Evolutionary conservation across 2,113 vertebrate species (phyloP).

Genomic region (Centrocercus urophasianus): DNA sequence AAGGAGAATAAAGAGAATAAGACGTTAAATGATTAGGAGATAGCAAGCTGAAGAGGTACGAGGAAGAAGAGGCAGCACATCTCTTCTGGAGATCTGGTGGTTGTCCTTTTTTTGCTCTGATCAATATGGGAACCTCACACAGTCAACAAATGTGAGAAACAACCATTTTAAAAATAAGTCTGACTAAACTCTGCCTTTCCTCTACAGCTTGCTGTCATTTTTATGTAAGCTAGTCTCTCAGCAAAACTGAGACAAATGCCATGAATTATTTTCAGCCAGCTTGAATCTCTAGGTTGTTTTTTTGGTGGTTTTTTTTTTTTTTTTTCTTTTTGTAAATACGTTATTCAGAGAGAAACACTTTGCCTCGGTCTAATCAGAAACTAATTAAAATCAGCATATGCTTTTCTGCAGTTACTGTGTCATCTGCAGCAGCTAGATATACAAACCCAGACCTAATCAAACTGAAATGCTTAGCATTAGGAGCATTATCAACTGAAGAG

Average conservation of each 20-base stretch:
- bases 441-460: slow-evolving; percentile 61
- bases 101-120: background rate
- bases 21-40: background rate
- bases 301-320: no score
- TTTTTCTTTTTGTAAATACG: slow-evolving; percentile 25
- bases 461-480: background rate
- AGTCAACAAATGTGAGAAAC: background rate
- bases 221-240: background rate
- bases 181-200: background rate
- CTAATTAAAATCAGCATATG: slow-evolving; percentile 68
- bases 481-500: slow-evolving; percentile 63
- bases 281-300: background rate
- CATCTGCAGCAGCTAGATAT: slow-evolving; percentile 34
- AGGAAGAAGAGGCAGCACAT: background rate
- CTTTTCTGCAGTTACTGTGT: slow-evolving; percentile 28
- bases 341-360: slow-evolving; percentile 62
- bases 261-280: slow-evolving; percentile 38
- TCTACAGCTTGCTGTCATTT: background rate
- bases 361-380: slow-evolving; percentile 61
- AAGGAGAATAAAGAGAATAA: background rate
- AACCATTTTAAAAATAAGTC: background rate
- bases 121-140: background rate
- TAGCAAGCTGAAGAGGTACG: background rate
- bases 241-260: slow-evolving; percentile 27
- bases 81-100: background rate